These are phyloP conservation scores for Synodontis membranacea DNA, from an alignment of 2,113 vertebrate species.

Conservation along the genomic window DNA sequence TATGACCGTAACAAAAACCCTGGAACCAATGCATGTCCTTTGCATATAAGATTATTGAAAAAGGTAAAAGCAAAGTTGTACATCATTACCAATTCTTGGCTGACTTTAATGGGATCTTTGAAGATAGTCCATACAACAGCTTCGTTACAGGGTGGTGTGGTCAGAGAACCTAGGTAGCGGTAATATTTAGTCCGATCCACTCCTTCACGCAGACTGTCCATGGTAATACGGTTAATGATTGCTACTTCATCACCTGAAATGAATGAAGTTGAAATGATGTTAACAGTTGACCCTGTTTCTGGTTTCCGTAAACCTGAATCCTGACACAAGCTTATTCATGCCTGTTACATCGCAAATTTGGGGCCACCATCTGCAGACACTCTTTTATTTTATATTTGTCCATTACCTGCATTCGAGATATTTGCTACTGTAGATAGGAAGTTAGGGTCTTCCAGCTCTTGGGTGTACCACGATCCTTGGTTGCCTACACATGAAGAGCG, in stretches of 20 bases:
- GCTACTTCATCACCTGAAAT: not conserved
- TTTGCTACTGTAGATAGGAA: constrained; percentile 51
- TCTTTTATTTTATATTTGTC: too few species aligned
- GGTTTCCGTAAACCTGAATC: not conserved
- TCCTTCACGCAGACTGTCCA: constrained; percentile 64
- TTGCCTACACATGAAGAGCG: not conserved
- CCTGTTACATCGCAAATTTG: not conserved
- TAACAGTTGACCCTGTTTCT: not conserved
- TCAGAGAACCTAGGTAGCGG: constrained; percentile 73
- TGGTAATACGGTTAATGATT: constrained; percentile 47
- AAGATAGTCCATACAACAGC: constrained; percentile 75
- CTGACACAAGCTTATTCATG: not conserved
- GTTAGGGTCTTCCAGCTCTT: constrained; percentile 61
- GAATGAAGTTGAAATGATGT: not conserved
- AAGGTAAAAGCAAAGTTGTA: not conserved
- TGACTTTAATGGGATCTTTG: constrained; percentile 68
- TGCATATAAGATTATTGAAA: too few species aligned
- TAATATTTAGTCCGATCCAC: constrained; percentile 68
- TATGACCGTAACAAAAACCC: too few species aligned
- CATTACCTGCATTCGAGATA: constrained; percentile 55
- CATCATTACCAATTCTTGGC: constrained; percentile 64
- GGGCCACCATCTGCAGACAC: not conserved
- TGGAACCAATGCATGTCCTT: not conserved
- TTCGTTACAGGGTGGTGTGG: constrained; percentile 68
- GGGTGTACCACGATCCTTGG: constrained; percentile 38